Evolutionary conservation across 2,888 invertebrate genomes (phyloP), one percentile per base, ranked within the genome.

Genomic region (Calliphora vomitoria): DNA sequence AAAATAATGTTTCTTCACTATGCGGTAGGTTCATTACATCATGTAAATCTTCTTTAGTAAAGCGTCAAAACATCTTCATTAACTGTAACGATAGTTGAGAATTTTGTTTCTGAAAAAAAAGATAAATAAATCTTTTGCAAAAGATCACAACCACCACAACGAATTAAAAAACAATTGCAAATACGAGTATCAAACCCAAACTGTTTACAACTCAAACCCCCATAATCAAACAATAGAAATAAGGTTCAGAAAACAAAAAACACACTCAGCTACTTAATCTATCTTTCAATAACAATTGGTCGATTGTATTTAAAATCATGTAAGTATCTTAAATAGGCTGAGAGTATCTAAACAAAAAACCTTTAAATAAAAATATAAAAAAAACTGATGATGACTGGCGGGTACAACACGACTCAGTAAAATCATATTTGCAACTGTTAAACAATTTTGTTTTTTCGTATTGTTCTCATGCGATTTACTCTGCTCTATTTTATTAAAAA

Each of bases 311-410:
- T 4, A 25, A 47, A 62, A 75, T 62, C 82, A n/a, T 87, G 84
- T 87, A 87, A 87, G 84, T 81, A 87, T 87, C 84, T 84, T 87
- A 84, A 87, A 87, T 84, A 53, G 76, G 60, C 68, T 76, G 62
- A 74, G 50, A 76, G 64, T 18, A 72, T 60, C 68, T 25, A 62
- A 82, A 86, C 71, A 78, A 68, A 74, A 44, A 55, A 47, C 15
- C 8, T 38, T 47, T 44, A 50, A 62, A 64, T 5, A 2, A 10
- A 68, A 58, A 25, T 15, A 44, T 4, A 41, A 68, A 50, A 31
- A 25, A 13, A 68, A 31, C 31, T 68, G 74, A 25, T 50, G 44
- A 44, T 47, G 62, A 62, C 68, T 80, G 68, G 69, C 50, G 76
- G 76, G 50, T 66, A 58, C 15, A 64, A 81, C 53, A 31, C 47